Percentiles rank a stretch among this genome's conserved stretches.
Conservation (phyloP, 23 tunicate species). For the Corella eumyota region DNA sequence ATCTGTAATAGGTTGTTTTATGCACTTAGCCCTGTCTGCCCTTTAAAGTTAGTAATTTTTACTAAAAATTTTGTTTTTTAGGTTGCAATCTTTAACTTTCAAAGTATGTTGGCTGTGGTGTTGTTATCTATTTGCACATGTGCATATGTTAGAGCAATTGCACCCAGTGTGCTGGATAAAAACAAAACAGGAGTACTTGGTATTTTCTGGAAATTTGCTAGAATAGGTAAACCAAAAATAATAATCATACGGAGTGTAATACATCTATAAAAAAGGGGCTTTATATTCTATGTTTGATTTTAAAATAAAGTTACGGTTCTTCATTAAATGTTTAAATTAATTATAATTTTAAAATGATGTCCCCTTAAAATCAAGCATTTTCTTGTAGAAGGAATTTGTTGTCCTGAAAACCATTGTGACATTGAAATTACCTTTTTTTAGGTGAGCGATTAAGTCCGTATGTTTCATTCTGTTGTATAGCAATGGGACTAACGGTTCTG, state of each 20-base stretch:
- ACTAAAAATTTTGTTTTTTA: too few species aligned
- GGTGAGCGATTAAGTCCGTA: slow-evolving; percentile 97
- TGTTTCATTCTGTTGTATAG: slow-evolving; percentile 81
- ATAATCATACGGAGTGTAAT: neutral
- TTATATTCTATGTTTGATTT: neutral
- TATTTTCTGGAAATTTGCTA: slow-evolving; percentile 99
- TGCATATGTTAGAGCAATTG: slow-evolving; percentile 91
- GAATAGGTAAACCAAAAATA: slow-evolving; percentile 82
- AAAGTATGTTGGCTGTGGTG: slow-evolving; percentile 89
- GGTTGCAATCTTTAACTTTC: slow-evolving; percentile 99
- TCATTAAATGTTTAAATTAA: too few species aligned
- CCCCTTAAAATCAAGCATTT: too few species aligned
- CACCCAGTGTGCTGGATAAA: slow-evolving; percentile 87
- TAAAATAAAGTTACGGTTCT: neutral
- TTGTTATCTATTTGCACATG: slow-evolving; percentile 90
- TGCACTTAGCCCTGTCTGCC: too few species aligned
- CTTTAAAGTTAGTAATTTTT: too few species aligned
- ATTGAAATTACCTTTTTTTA: slow-evolving; percentile 17
- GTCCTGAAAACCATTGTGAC: too few species aligned
- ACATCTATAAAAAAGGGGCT: neutral
- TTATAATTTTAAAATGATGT: too few species aligned
- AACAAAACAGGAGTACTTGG: slow-evolving; percentile 94
- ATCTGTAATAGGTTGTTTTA: too few species aligned
- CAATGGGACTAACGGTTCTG: slow-evolving; percentile 85
- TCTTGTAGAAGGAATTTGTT: too few species aligned